Conservation (phyloP, 2,888 invertebrate genomes). For the Himalopsyche japonica region DNA sequence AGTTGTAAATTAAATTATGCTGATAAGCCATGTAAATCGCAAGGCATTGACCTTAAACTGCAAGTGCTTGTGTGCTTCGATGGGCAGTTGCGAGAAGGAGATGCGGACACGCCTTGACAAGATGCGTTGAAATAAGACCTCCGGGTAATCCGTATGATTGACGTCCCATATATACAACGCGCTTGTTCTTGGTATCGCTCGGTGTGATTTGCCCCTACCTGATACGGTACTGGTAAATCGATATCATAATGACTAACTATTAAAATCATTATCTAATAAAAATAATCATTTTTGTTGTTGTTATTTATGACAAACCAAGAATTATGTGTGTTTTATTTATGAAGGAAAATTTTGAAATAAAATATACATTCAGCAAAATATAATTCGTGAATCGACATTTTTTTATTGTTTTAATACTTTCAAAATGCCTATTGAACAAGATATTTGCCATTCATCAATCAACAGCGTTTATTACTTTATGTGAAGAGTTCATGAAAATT, state of each 20-base stretch:
- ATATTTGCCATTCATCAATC: too few relatives aligned
- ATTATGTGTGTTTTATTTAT: too few relatives aligned
- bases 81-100: background rate
- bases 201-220: background rate
- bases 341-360: too few relatives aligned
- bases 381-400: too few relatives aligned
- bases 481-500: too few relatives aligned
- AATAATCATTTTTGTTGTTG: too few relatives aligned
- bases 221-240: background rate
- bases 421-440: too few relatives aligned
- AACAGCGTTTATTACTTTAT: too few relatives aligned
- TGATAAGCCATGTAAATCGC: background rate
- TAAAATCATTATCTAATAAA: too few relatives aligned
- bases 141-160: constrained; percentile 4
- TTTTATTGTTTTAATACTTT: too few relatives aligned
- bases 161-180: background rate
- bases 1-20: background rate
- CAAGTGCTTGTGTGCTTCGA: background rate
- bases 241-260: background rate
- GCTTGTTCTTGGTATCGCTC: background rate
- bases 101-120: constrained; percentile 8
- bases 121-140: constrained; percentile 9
- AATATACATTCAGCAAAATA: too few relatives aligned
- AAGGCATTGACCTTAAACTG: background rate
- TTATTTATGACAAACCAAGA: too few relatives aligned